Evolutionary conservation across 2,113 vertebrate species (phyloP), one percentile per base, ranked within the genome.

Genomic region (Oncorhynchus tshawytscha): DNA sequence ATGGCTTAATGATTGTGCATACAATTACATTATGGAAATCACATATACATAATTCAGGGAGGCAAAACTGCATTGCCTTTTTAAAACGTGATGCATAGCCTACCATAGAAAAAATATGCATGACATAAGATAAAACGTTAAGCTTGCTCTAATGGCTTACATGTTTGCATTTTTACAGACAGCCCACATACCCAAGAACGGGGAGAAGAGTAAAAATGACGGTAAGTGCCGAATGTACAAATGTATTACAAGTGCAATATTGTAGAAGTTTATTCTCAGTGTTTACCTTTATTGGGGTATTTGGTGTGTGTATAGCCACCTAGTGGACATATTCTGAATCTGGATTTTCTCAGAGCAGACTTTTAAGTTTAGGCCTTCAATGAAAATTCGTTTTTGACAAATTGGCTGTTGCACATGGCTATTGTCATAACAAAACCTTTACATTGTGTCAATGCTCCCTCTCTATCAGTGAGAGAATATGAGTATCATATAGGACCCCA

Each of bases 201-300:
- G 78, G 83, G 88, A 86, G 20, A 91, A 90, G 83, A 88, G 86
- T 79, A 84, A 84, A 85, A 91, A 93, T 87, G 91, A 91, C 18
- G 91, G 92, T 93, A 84, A 84, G 91, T 87, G 34, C 20, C 67
- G n/a, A 11, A 11, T 49, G 8, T 27, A 15, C 49, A 68, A 16
- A 16, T 24, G 54, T 62, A 57, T 57, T 62, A n/a, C n/a, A 62
- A 62, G n/a, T 62, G n/a, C 59, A 62, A 24, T 62, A 62, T 22
- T 24, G 59, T 16, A 1, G 59, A 22, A 3, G 51, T 54, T 54
- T 54, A 3, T 54, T 18, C 51, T 54, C 51, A 54, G 16, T 54
- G 59, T 62, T 62, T 54, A 5, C 51, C 15, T 18, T 54, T 15
- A 54, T 54, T 54, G 16, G 25, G 27, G 5, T 15, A 4, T 5